Conservation (phyloP, 2,113 vertebrate species). For the Urocynchramus pylzowi region DNA sequence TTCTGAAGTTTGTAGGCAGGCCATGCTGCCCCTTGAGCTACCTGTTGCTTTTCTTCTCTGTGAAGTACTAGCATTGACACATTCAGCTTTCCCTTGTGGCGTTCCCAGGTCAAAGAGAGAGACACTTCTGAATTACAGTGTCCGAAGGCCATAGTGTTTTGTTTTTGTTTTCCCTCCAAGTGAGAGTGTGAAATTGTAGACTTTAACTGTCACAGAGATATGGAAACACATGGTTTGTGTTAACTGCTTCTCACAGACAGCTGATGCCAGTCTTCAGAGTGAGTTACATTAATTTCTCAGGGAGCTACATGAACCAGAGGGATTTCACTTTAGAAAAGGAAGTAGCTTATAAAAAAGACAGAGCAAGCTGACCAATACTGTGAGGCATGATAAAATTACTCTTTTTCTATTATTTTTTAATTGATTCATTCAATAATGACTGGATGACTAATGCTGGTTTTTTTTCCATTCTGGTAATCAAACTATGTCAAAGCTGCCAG, state of each 20-base stretch:
- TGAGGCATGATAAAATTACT: background rate
- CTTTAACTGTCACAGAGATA: background rate
- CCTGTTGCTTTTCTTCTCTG: background rate
- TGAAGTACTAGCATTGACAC: background rate
- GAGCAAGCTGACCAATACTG: background rate
- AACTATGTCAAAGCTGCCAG: background rate
- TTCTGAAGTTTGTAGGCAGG: background rate
- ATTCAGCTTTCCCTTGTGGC: background rate
- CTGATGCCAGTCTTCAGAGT: background rate
- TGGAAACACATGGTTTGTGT: constrained; percentile 26
- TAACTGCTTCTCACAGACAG: background rate
- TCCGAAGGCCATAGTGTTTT: background rate
- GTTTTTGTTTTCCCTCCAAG: constrained; percentile 43
- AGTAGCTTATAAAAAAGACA: background rate
- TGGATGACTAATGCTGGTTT: background rate
- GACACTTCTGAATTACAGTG: constrained; percentile 33
- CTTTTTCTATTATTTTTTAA: background rate
- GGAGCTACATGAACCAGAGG: background rate
- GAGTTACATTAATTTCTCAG: background rate
- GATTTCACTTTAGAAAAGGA: background rate
- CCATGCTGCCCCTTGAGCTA: background rate
- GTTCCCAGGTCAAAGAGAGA: constrained; percentile 14
- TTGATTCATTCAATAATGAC: background rate
- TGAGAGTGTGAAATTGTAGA: constrained; percentile 25
- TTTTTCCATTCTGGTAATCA: background rate